phyloP scores from a whole-genome alignment of 2,888 invertebrate species.

The Pollenia labialis region DNA sequence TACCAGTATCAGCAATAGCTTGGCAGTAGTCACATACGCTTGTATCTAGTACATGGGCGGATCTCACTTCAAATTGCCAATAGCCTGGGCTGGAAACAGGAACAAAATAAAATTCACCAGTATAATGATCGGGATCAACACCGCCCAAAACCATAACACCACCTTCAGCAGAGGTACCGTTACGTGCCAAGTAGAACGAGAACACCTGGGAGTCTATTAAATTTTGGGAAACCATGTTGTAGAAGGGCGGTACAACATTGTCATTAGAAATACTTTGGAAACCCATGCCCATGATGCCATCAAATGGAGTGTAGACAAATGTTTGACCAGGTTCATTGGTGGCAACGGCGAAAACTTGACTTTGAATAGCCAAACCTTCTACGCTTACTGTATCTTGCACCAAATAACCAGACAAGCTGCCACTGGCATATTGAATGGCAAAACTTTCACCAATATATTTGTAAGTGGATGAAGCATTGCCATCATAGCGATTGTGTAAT shows the following conservation, averaged over 20 bases:
- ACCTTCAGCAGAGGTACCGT: conserved; percentile 88
- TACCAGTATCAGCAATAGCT: conserved; percentile 98
- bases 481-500: conserved; percentile 98
- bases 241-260: conserved; percentile 94
- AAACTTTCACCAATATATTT: conserved; percentile 94
- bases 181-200: conserved; percentile 94
- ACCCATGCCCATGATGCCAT: conserved; percentile 97
- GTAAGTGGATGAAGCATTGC: conserved; percentile 92
- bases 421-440: conserved; percentile 96
- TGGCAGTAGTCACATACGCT: conserved; percentile 90
- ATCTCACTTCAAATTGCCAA: conserved; percentile 97
- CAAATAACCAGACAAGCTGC: conserved; percentile 96
- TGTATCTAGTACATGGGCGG: conserved; percentile 85
- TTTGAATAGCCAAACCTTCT: conserved; percentile 88
- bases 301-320: conserved; percentile 98
- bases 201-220: conserved; percentile 90
- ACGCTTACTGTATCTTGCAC: conserved; percentile 92
- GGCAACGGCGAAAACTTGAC: conserved; percentile 97
- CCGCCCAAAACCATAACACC: conserved; percentile 96
- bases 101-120: conserved; percentile 87
- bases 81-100: conserved; percentile 93
- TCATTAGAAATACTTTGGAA: conserved; percentile 94
- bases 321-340: conserved; percentile 94
- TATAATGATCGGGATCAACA: conserved; percentile 94
- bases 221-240: conserved; percentile 93